Evolutionary conservation across 2,888 invertebrate genomes (phyloP), one percentile per base, ranked within the genome.

Genomic region (Digitonthophagus gazella): DNA sequence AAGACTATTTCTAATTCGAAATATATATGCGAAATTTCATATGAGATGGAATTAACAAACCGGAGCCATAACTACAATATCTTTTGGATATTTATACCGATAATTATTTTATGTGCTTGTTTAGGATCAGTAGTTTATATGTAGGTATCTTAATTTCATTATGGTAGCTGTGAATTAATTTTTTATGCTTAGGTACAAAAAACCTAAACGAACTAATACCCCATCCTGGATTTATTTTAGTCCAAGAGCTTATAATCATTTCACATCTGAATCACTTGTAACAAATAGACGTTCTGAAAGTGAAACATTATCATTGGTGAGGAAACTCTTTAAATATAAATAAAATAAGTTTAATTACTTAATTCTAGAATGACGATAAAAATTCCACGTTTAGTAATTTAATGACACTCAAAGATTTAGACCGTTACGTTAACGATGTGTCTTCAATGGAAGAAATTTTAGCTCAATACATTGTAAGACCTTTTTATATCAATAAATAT

Each of bases 361-460:
- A 44, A 44, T 44, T 44, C 11, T 44, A 44, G 28, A 44, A 11
- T 11, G 28, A 44, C 6, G 28, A 44, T 44, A 44, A 5, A 8
- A 44, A 44, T 11, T 44, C 28, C 1, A 11, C 1, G 3, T 44
- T 44, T 44, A 44, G 28, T 44, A 8, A 11, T 2, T 2, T 44
- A 3, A 71, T 82, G 0, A 79, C 78, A 69, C 76, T 83, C 1
- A 75, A 74, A 54, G 79, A 83, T 44, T 81, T 84, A 66, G 80
- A 81, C 69, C 74, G 78, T 44, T 84, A 83, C 69, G 81, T 84
- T 0, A 82, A 78, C 70, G 69, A 73, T 4, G 76, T 80, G 0
- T 76, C 82, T n/a, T n/a, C n/a, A n/a, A n/a, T n/a, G 20, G 73
- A 76, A 28, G 78, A 44, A 8, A 44, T 44, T 8, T 3, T 44